Evolutionary conservation across 2,113 vertebrate species (phyloP).

Genomic region (Onychostoma macrolepis): DNA sequence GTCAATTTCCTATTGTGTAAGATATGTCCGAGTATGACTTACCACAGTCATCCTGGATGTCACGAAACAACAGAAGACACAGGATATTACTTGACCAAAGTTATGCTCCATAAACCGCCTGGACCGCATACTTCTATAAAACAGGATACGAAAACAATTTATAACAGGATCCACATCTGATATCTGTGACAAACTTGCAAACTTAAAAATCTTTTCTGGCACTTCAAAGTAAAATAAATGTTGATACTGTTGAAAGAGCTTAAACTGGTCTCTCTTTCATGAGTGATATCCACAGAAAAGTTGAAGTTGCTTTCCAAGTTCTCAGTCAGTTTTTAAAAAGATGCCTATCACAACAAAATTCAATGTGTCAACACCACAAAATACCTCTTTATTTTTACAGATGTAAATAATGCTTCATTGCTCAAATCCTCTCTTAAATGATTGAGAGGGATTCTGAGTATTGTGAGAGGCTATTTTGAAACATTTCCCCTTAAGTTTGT

Average conservation of each 20-base stretch:
- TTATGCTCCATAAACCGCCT: conserved; percentile 11
- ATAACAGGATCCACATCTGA: neutral
- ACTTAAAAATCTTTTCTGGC: neutral
- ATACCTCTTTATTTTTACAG: no score
- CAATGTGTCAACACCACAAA: neutral
- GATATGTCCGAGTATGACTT: neutral
- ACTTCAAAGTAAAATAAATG: neutral
- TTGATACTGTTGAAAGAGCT: neutral
- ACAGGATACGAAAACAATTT: conserved; percentile 14
- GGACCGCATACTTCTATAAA: conserved; percentile 18
- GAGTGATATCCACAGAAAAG: neutral
- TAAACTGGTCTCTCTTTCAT: neutral
- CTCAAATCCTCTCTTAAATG: neutral
- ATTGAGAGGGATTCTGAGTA: neutral
- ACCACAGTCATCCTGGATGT: conserved; percentile 18
- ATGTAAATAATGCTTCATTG: neutral
- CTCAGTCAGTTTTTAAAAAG: neutral
- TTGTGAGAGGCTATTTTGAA: neutral
- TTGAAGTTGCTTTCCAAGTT: neutral
- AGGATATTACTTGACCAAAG: conserved; percentile 39
- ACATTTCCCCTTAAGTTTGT: neutral
- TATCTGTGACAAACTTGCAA: neutral
- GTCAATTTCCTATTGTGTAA: neutral
- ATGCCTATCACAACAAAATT: neutral
- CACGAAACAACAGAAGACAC: conserved; percentile 22